Evolutionary conservation across 2,888 invertebrate genomes (phyloP).

Genomic region (Odiellus spinosus): DNA sequence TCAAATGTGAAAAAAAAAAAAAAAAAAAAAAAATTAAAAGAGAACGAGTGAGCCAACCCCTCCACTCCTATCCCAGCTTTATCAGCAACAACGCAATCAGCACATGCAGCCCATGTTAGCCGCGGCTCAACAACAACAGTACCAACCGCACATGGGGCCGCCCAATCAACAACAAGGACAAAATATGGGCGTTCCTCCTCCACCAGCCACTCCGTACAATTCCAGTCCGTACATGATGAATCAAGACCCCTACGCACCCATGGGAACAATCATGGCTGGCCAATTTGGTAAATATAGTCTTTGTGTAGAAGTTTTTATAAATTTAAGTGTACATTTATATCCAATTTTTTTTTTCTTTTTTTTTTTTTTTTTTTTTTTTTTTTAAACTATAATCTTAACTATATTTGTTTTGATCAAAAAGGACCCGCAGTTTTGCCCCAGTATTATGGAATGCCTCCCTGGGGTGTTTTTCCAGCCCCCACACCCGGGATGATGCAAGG

Average conservation of each 20-base stretch:
- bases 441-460: slow-evolving; percentile 81
- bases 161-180: slow-evolving; percentile 14
- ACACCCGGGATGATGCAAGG: slow-evolving; percentile 40
- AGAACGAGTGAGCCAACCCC: no score
- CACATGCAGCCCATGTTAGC: slow-evolving; percentile 3
- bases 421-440: slow-evolving; percentile 51
- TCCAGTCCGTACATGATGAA: slow-evolving; percentile 20
- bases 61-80: no score
- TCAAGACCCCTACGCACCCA: slow-evolving; percentile 21
- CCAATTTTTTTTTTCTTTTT: no score
- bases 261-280: slow-evolving; percentile 19
- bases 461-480: slow-evolving; percentile 73
- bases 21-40: no score
- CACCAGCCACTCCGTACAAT: neutral
- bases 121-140: slow-evolving; percentile 25
- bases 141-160: slow-evolving; percentile 9
- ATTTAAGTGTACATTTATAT: no score
- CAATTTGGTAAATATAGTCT: no score
- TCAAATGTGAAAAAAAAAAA: no score
- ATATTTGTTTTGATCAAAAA: no score
- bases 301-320: slow-evolving; percentile 8
- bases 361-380: no score
- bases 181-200: slow-evolving; percentile 3
- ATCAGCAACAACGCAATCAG: no score
- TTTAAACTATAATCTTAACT: no score